A percentile compares a stretch with the other conserved stretches of the same genome.
Evolutionary conservation across 1,140 invertebrate genomes (phyloP).

Genomic region (Bombus consobrinus): DNA sequence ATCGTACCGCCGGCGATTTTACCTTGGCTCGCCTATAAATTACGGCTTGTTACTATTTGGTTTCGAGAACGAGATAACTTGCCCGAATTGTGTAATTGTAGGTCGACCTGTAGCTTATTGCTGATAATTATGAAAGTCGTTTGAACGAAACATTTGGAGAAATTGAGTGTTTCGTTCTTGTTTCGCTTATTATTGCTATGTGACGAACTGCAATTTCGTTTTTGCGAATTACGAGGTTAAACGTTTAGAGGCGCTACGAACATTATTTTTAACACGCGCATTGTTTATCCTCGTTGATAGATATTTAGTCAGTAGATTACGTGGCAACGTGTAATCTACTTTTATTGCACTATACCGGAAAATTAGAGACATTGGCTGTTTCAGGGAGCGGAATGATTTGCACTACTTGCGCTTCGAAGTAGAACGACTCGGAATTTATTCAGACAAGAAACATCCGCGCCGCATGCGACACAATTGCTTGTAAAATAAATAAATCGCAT

Average conservation of each 20-base stretch:
- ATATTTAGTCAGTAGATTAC: no score
- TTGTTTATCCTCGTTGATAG: no score
- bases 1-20: background rate
- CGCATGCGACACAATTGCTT: slow-evolving; percentile 6
- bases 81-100: background rate
- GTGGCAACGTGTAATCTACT: no score
- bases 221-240: no score
- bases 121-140: background rate
- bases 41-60: background rate
- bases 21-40: background rate
- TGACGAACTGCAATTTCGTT: no score
- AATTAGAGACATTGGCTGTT: background rate
- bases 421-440: slow-evolving; percentile 11
- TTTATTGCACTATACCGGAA: background rate
- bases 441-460: slow-evolving; percentile 3
- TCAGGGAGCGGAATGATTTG: background rate
- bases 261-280: no score
- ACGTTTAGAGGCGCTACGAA: no score
- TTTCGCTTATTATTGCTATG: no score
- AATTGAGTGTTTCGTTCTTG: no score
- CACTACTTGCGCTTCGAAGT: slow-evolving; percentile 7
- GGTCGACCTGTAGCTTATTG: background rate
- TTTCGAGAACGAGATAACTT: background rate
- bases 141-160: background rate
- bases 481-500: background rate